Percentiles rank a stretch among this genome's conserved stretches.
Evolutionary conservation across 2,888 invertebrate genomes (phyloP).

Genomic region (Polia nebulosa): DNA sequence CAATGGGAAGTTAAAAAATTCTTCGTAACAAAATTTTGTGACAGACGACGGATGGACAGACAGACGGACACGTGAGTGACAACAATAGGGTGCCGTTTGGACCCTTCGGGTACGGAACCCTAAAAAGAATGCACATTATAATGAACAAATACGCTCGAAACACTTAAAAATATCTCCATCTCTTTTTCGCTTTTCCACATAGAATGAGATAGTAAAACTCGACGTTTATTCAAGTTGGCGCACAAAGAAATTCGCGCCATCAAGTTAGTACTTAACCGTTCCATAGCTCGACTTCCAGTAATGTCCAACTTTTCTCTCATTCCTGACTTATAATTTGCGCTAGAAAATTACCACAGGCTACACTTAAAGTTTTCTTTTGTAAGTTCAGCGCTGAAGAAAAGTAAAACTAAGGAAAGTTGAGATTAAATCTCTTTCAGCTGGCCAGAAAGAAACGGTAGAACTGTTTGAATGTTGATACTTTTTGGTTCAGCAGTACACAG

Average conservation of each 20-base stretch:
- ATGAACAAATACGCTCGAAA: background rate
- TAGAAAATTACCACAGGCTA: constrained; percentile 40
- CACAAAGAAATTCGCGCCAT: constrained; percentile 11
- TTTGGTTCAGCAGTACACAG: background rate
- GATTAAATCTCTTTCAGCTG: constrained; percentile 34
- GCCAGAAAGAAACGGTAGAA: constrained; percentile 21
- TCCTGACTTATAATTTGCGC: constrained; percentile 43
- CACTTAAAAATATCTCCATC: background rate
- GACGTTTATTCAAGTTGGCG: background rate
- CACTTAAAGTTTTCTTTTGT: constrained; percentile 38
- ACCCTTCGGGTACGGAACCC: too few relatives aligned
- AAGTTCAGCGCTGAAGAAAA: constrained; percentile 31
- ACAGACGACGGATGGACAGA: too few relatives aligned
- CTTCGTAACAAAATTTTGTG: too few relatives aligned
- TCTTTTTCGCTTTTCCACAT: background rate
- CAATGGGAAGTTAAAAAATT: too few relatives aligned
- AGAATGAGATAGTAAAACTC: background rate
- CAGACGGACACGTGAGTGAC: too few relatives aligned
- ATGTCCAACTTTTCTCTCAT: constrained; percentile 38
- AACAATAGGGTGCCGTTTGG: too few relatives aligned
- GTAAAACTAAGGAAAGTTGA: constrained; percentile 38
- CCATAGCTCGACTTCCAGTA: background rate
- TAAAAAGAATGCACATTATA: too few relatives aligned
- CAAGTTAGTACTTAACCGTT: constrained; percentile 18
- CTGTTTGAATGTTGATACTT: constrained; percentile 30